Conservation (phyloP, 2,888 invertebrate genomes). For the Andrena fulva region DNA sequence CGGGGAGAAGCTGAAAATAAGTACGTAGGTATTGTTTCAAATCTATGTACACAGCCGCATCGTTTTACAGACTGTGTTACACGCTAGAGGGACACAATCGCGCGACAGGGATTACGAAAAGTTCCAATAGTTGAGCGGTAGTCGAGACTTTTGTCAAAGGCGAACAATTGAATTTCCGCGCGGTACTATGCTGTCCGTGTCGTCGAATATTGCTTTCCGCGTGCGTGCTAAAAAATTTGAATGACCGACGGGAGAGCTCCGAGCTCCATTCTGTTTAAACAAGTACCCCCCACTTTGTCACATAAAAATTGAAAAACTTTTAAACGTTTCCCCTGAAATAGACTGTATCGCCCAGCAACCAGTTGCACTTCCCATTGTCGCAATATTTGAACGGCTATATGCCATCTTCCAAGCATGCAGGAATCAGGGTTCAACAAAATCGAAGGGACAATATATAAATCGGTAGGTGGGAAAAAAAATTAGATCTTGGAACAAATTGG, state of each 20-base stretch:
- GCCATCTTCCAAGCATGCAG: no score
- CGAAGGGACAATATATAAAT: not conserved
- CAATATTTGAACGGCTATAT: not conserved
- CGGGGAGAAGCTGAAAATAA: not conserved
- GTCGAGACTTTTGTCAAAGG: conserved; percentile 53
- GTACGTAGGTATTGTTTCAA: not conserved
- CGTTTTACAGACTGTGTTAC: conserved; percentile 52
- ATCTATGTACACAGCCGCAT: conserved; percentile 1
- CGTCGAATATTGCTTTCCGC: conserved; percentile 40
- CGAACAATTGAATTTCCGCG: conserved; percentile 60
- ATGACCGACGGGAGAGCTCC: not conserved
- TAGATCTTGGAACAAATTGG: not conserved
- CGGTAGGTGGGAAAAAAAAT: not conserved
- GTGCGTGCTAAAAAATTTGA: conserved; percentile 10
- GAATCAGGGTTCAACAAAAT: no score
- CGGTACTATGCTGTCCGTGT: conserved; percentile 29
- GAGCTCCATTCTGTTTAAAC: not conserved
- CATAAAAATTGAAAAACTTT: conserved; percentile 6
- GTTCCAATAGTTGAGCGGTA: conserved; percentile 57
- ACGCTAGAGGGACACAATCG: conserved; percentile 45
- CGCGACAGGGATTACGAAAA: conserved; percentile 52
- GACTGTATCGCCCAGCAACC: not conserved
- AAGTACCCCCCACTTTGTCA: not conserved
- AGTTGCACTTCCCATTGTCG: not conserved
- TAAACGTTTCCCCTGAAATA: not conserved